Conservation (phyloP, 2,888 invertebrate species). For the Drosophila vallismaia region DNA sequence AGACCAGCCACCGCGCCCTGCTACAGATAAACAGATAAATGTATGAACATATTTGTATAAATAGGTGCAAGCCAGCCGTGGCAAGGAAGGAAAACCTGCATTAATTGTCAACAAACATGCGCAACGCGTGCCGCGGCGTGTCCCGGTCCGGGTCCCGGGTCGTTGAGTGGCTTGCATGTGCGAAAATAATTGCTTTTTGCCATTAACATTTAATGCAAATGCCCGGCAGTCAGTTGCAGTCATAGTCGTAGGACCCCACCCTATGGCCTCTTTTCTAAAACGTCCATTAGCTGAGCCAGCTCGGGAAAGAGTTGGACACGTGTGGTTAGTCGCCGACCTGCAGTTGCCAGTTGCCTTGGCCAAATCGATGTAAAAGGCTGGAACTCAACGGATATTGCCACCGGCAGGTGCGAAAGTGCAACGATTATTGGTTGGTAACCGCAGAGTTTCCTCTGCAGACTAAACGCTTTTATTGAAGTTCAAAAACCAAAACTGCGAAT, state of each 20-base stretch:
- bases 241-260: not conserved
- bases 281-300: constrained; percentile 42
- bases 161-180: constrained; percentile 57
- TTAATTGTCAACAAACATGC: constrained; percentile 78
- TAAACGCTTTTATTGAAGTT: constrained; percentile 8
- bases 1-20: constrained; percentile 35
- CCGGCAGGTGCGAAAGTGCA: constrained; percentile 61
- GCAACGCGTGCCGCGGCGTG: constrained; percentile 50
- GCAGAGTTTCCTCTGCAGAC: not conserved
- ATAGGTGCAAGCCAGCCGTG: constrained; percentile 11
- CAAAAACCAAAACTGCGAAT: not conserved
- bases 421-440: constrained; percentile 9
- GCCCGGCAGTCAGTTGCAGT: constrained; percentile 9
- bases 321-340: constrained; percentile 10
- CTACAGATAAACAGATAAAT: constrained; percentile 18
- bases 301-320: constrained; percentile 23
- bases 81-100: constrained; percentile 33
- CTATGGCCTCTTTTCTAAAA: constrained; percentile 12
- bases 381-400: constrained; percentile 41
- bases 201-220: constrained; percentile 54
- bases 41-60: constrained; percentile 6
- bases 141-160: constrained; percentile 20
- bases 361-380: not conserved
- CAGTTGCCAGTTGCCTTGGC: not conserved
- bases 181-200: constrained; percentile 70